These are phyloP conservation scores for Augiades crinisus DNA, from an alignment of 2,888 invertebrate species.

Conservation along the genomic window DNA sequence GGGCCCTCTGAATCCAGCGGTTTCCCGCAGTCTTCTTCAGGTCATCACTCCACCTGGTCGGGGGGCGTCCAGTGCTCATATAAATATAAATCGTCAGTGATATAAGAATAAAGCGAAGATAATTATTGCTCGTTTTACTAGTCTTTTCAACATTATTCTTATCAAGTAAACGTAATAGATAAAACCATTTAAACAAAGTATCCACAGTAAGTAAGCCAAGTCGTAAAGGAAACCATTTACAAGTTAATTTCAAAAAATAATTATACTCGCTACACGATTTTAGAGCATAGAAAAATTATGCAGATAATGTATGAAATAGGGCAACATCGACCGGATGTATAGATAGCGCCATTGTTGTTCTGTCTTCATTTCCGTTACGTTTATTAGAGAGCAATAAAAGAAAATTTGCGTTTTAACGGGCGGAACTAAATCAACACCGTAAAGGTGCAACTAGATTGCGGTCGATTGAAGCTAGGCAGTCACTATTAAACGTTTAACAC, in stretches of 20 bases:
- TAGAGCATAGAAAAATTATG: slow-evolving; percentile 43
- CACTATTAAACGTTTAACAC: too few species aligned
- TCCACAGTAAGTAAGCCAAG: slow-evolving; percentile 27
- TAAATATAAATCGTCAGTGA: too few species aligned
- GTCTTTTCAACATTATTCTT: slow-evolving; percentile 24
- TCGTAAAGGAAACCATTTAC: slow-evolving; percentile 48
- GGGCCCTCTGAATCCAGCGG: too few species aligned
- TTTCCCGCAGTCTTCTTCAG: too few species aligned
- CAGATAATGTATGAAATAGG: slow-evolving; percentile 51
- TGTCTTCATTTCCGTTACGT: slow-evolving; percentile 55
- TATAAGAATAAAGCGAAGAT: slow-evolving; percentile 10
- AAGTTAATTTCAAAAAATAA: slow-evolving; percentile 63
- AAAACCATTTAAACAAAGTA: slow-evolving; percentile 27
- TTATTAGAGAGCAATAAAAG: slow-evolving; percentile 47
- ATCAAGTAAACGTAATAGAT: slow-evolving; percentile 29
- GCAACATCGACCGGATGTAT: slow-evolving; percentile 49
- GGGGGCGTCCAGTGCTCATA: too few species aligned
- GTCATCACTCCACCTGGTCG: too few species aligned
- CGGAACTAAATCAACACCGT: slow-evolving; percentile 22
- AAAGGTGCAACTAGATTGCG: slow-evolving; percentile 5
- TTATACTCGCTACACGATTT: slow-evolving; percentile 47
- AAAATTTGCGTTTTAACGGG: slow-evolving; percentile 17
- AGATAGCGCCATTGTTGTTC: slow-evolving; percentile 55
- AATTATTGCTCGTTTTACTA: slow-evolving; percentile 15
- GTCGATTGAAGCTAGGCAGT: too few species aligned